phyloP scores from a whole-genome alignment of 2,797 vertebrate species.

The Simalia tracyae region DNA sequence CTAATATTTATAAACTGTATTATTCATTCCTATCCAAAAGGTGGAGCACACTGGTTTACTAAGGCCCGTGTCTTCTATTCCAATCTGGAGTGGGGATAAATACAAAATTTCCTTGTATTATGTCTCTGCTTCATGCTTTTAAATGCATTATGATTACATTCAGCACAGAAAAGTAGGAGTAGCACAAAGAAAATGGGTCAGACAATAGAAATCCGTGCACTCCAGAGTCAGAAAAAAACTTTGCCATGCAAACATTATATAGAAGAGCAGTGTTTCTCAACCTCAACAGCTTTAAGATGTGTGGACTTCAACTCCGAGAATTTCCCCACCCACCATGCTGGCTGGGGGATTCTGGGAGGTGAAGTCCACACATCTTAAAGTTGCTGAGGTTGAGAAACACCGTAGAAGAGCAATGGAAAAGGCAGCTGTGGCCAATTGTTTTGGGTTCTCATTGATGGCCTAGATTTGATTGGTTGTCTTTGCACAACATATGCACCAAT shows the following conservation, averaged over 20 bases:
- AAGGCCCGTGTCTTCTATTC: neutral
- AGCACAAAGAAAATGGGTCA: slow-evolving; percentile 7
- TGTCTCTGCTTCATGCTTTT: slow-evolving; percentile 32
- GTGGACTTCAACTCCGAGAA: too few species aligned
- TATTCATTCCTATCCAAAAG: slow-evolving; percentile 45
- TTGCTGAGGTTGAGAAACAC: too few species aligned
- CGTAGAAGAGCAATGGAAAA: too few species aligned
- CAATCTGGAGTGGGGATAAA: slow-evolving; percentile 43
- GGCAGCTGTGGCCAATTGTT: too few species aligned
- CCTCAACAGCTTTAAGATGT: too few species aligned
- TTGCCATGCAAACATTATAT: neutral
- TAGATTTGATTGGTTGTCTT: too few species aligned
- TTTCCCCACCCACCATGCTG: too few species aligned
- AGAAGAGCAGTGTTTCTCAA: too few species aligned
- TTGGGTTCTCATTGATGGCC: too few species aligned
- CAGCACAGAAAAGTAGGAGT: accelerated
- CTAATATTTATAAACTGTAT: slow-evolving; percentile 11
- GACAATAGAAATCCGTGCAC: accelerated
- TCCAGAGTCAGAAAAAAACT: neutral
- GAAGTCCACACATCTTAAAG: too few species aligned
- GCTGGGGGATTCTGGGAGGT: too few species aligned
- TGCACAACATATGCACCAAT: too few species aligned
- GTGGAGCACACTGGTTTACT: slow-evolving; percentile 40
- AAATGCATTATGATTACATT: slow-evolving; percentile 1
- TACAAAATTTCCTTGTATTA: slow-evolving; percentile 27